phyloP scores from a whole-genome alignment of 1,140 invertebrate genomes.

The Bombus consobrinus region DNA sequence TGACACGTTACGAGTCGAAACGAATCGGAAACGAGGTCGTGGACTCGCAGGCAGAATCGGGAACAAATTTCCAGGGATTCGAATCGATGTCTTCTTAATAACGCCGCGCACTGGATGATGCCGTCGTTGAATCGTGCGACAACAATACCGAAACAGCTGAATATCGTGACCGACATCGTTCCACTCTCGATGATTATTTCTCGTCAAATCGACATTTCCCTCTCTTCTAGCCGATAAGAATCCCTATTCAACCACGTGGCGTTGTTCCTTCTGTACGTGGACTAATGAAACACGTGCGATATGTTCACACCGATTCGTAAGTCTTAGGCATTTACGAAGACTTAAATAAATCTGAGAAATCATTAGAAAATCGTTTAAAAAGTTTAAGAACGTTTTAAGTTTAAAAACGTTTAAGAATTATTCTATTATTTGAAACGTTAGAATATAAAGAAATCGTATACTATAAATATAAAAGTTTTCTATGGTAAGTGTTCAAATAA shows the following conservation, averaged over 20 bases:
- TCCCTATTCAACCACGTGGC: not conserved
- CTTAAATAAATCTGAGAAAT: no score
- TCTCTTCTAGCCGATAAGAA: not conserved
- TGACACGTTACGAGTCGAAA: not conserved
- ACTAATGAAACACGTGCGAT: not conserved
- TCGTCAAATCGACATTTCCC: not conserved
- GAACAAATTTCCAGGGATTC: slow-evolving; percentile 32
- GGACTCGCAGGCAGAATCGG: slow-evolving; percentile 8
- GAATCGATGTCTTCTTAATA: slow-evolving; percentile 52
- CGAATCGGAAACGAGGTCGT: not conserved
- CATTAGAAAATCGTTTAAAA: no score
- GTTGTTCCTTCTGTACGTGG: not conserved
- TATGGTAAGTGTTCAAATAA: no score
- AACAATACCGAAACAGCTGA: slow-evolving; percentile 41
- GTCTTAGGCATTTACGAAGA: no score
- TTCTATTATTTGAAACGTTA: no score
- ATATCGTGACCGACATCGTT: slow-evolving; percentile 21
- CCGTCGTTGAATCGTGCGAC: slow-evolving; percentile 15
- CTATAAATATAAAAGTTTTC: no score
- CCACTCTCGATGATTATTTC: slow-evolving; percentile 39
- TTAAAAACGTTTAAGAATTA: no score
- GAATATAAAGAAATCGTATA: no score
- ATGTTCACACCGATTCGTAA: no score
- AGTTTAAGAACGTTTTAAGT: no score
- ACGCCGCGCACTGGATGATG: slow-evolving; percentile 2